phyloP scores from a whole-genome alignment of 2,113 vertebrate species.

The Menidia beryllina region DNA sequence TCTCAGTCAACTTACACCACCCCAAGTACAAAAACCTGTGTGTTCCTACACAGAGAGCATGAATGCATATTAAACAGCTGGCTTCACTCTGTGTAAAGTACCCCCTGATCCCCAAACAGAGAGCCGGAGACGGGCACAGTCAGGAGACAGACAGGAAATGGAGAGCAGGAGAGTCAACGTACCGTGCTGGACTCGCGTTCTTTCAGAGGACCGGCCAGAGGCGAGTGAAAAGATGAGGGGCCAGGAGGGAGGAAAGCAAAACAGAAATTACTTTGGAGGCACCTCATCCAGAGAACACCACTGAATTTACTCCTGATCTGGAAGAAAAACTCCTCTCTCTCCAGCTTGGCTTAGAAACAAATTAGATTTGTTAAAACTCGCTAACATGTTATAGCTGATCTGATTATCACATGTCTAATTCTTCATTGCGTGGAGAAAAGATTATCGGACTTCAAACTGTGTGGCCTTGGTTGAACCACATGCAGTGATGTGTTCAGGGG shows the following conservation, averaged over 20 bases:
- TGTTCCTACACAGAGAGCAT: slow-evolving; percentile 51
- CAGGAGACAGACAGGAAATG: slow-evolving; percentile 27
- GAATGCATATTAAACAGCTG: slow-evolving; percentile 46
- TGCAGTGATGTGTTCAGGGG: neutral
- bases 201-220: slow-evolving; percentile 76
- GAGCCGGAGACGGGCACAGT: slow-evolving; percentile 37
- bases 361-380: too few species aligned
- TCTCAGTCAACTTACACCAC: slow-evolving; percentile 69
- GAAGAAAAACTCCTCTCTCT: neutral
- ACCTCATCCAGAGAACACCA: slow-evolving; percentile 15
- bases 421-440: too few species aligned
- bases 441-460: too few species aligned
- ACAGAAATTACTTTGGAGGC: slow-evolving; percentile 69
- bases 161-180: slow-evolving; percentile 72
- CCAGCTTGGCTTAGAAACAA: too few species aligned
- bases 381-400: too few species aligned
- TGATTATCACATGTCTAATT: too few species aligned
- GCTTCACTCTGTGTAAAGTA: slow-evolving; percentile 57
- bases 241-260: slow-evolving; percentile 70
- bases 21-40: slow-evolving; percentile 57
- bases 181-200: slow-evolving; percentile 95
- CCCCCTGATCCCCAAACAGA: slow-evolving; percentile 60
- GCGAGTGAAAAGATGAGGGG: slow-evolving; percentile 75
- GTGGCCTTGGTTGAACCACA: neutral
- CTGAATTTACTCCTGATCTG: neutral